Evolutionary conservation across 2,113 vertebrate species (phyloP).

Genomic region (Rhizomys pruinosus): DNA sequence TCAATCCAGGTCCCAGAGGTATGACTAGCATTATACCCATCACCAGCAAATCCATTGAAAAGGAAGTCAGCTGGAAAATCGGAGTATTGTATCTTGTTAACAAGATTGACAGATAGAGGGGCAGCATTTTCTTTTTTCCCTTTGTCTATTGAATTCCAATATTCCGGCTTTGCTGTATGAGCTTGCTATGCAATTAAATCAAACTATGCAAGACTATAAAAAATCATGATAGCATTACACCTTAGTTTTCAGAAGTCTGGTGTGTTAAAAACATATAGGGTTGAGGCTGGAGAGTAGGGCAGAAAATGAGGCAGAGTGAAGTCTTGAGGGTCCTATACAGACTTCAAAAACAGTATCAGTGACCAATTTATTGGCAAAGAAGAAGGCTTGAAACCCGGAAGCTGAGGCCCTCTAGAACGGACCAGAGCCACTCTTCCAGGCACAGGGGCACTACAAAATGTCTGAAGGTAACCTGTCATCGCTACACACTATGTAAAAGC

Average conservation of each 20-base stretch:
- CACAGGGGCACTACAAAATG: not conserved
- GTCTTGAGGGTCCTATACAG: not conserved
- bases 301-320: no score
- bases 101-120: constrained; percentile 39
- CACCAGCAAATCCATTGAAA: constrained; percentile 56
- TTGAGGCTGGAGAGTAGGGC: not conserved
- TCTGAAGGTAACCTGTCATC: not conserved
- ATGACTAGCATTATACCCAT: constrained; percentile 9
- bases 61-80: constrained; percentile 63
- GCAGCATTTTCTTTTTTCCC: not conserved
- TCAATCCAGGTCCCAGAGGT: constrained; percentile 40
- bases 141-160: constrained; percentile 49
- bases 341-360: not conserved
- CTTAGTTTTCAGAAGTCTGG: not conserved
- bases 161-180: constrained; percentile 43
- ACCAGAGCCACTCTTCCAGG: not conserved
- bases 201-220: not conserved
- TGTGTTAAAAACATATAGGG: not conserved
- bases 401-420: not conserved
- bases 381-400: not conserved
- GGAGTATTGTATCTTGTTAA: constrained; percentile 55
- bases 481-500: not conserved
- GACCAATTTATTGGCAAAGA: not conserved
- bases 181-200: not conserved
- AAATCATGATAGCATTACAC: not conserved